These are phyloP conservation scores for Prosapia bicincta DNA, from an alignment of 2,888 invertebrate species.

Conservation along the genomic window DNA sequence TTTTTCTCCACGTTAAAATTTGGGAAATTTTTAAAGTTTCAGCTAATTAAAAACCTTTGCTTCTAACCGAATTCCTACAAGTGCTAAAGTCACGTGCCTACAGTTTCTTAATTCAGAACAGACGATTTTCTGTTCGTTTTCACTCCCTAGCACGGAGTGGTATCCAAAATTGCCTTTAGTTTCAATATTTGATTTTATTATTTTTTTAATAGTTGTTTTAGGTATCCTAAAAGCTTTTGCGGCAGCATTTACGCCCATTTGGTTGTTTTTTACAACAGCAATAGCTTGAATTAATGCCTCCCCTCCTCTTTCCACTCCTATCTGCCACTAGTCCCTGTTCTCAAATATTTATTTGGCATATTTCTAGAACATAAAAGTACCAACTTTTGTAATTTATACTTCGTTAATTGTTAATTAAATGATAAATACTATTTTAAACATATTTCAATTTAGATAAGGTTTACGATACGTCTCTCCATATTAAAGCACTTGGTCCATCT, in stretches of 20 bases:
- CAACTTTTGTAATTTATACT: not conserved
- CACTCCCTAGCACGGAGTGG: not conserved
- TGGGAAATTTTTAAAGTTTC: not conserved
- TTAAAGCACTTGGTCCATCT: not conserved
- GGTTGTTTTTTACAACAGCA: constrained; percentile 1
- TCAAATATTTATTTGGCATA: constrained; percentile 6
- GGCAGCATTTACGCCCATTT: constrained; percentile 3
- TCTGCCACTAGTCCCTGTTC: not conserved
- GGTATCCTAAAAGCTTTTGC: not conserved
- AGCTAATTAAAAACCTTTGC: not conserved
- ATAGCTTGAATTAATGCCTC: not conserved
- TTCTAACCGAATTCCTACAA: not conserved
- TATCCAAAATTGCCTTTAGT: not conserved
- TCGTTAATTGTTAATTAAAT: not conserved
- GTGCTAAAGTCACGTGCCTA: too few species aligned
- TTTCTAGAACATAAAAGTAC: not conserved
- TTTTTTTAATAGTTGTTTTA: not conserved
- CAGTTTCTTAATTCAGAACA: too few species aligned
- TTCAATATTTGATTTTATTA: not conserved
- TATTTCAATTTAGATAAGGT: not conserved
- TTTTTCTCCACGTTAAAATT: not conserved
- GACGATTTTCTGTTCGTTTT: constrained; percentile 7
- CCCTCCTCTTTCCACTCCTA: too few species aligned
- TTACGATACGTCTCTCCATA: not conserved
- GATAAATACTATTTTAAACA: not conserved